A percentile compares a stretch with the other conserved stretches of the same genome.
These are phyloP conservation scores for Epirrhoe tristata DNA, from an alignment of 2,888 invertebrate species.

Conservation along the genomic window DNA sequence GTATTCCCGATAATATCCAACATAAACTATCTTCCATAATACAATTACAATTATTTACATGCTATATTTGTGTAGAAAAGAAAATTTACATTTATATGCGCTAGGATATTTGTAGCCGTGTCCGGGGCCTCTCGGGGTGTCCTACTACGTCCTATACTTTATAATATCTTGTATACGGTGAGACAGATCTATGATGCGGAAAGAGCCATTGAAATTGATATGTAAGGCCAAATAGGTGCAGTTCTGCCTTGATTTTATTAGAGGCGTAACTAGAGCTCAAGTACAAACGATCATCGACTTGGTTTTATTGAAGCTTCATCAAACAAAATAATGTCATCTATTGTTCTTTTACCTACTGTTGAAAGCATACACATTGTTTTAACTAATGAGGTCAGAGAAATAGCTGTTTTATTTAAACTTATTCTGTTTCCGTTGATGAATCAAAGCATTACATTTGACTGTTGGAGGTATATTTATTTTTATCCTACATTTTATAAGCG, in stretches of 20 bases:
- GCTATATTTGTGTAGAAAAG: conserved; percentile 34
- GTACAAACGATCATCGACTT: conserved; percentile 24
- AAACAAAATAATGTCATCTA: conserved; percentile 18
- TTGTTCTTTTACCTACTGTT: conserved; percentile 12
- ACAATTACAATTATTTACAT: conserved; percentile 42
- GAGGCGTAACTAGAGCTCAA: conserved; percentile 26
- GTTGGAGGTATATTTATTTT: neutral
- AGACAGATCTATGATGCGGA: conserved; percentile 36
- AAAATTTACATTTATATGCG: conserved; percentile 33
- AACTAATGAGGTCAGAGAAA: neutral
- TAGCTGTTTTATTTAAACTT: neutral
- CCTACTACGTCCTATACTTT: conserved; percentile 27
- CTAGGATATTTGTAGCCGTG: conserved; percentile 24
- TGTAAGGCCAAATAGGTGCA: conserved; percentile 34
- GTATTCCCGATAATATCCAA: conserved; percentile 42
- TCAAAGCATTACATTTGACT: neutral
- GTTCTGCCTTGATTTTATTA: conserved; percentile 31
- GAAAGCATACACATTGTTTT: neutral
- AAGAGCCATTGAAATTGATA: conserved; percentile 36
- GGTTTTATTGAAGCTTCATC: conserved; percentile 16
- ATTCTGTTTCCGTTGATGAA: too few relatives aligned
- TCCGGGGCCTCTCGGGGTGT: conserved; percentile 26
- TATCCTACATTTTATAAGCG: neutral
- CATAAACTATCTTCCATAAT: conserved; percentile 40
- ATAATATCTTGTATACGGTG: conserved; percentile 22